Conservation (phyloP, 2,113 vertebrate genomes). For the Garra rufa region DNA sequence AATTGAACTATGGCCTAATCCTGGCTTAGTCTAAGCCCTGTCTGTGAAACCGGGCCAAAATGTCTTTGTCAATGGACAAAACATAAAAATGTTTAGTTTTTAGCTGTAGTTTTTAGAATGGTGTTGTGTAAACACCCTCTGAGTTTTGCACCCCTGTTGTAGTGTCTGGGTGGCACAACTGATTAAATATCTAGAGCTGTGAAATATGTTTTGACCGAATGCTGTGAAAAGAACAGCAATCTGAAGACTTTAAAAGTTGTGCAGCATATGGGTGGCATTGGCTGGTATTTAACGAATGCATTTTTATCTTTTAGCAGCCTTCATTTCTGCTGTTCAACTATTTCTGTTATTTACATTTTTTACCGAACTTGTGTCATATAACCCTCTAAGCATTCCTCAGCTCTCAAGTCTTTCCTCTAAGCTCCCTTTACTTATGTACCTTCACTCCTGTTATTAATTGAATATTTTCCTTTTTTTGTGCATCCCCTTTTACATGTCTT, state of each 20-base stretch:
- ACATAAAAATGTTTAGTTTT: too few species aligned
- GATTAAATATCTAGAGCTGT: neutral
- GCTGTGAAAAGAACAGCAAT: neutral
- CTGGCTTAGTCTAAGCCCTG: too few species aligned
- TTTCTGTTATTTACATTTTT: neutral
- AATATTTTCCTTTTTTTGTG: neutral
- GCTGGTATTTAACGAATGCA: neutral
- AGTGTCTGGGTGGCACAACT: too few species aligned
- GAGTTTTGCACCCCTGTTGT: too few species aligned
- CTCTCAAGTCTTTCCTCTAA: too few species aligned
- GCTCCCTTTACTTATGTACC: too few species aligned
- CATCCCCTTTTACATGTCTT: neutral
- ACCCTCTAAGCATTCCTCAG: too few species aligned
- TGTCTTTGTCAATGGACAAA: too few species aligned
- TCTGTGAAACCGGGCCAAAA: too few species aligned
- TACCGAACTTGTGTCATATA: neutral
- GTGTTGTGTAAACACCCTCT: too few species aligned
- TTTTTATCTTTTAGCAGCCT: neutral
- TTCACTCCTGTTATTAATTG: neutral
- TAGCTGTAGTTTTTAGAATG: too few species aligned
- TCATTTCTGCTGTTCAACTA: neutral
- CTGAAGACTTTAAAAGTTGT: neutral
- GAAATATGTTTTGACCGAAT: neutral
- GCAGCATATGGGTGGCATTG: neutral
- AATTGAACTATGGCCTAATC: too few species aligned